Evolutionary conservation across 2,113 vertebrate genomes (phyloP).

Genomic region (Typhlomys cinereus): DNA sequence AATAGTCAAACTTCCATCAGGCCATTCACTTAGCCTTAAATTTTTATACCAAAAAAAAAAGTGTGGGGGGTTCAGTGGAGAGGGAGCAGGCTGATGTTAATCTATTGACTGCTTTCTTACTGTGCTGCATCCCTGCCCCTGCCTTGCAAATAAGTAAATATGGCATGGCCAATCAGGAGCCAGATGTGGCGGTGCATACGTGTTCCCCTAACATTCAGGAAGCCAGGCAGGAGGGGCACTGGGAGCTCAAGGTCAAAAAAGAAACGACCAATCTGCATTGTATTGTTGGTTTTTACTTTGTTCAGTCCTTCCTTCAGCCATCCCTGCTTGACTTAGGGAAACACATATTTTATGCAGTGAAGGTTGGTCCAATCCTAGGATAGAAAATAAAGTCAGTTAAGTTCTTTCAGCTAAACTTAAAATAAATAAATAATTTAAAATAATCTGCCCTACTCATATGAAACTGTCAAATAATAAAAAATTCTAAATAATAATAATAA

Average conservation of each 20-base stretch:
- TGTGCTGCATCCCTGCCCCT: background rate
- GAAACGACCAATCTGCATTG: background rate
- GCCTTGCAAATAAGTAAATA: background rate
- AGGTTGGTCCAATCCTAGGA: background rate
- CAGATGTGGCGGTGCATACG: background rate
- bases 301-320: background rate
- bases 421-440: too few relatives aligned
- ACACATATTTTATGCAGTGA: background rate
- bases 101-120: background rate
- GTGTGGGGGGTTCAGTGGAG: too few relatives aligned
- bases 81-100: background rate
- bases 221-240: background rate
- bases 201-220: background rate
- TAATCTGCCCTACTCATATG: too few relatives aligned
- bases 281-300: background rate
- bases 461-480: too few relatives aligned
- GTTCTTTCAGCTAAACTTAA: background rate
- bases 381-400: background rate
- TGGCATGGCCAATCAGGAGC: background rate
- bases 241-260: background rate
- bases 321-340: background rate
- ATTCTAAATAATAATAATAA: too few relatives aligned
- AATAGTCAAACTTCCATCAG: background rate
- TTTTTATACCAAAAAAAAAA: background rate
- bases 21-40: background rate